These are phyloP conservation scores for Sesamia nonagrioides DNA, from an alignment of 1,140 invertebrate genomes.

Conservation along the genomic window DNA sequence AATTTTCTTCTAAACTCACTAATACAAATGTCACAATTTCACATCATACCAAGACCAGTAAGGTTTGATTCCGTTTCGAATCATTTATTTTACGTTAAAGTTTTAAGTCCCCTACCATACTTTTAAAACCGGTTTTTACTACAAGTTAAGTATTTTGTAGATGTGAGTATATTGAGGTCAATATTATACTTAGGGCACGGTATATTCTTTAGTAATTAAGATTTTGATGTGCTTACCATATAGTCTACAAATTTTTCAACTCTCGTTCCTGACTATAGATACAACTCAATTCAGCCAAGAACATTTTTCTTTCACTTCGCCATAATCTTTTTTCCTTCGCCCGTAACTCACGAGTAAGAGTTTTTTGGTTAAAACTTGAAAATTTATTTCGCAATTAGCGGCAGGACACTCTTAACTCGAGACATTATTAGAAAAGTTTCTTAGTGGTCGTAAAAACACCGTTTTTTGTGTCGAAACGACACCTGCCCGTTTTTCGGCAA, in stretches of 20 bases:
- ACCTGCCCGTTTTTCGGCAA: constrained; percentile 63
- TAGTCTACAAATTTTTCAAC: neutral
- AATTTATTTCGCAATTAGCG: constrained; percentile 84
- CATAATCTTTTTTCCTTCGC: constrained; percentile 56
- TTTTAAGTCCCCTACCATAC: neutral
- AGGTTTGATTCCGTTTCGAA: constrained; percentile 2
- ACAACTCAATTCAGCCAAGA: neutral
- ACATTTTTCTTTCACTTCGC: constrained; percentile 43
- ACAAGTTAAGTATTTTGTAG: neutral
- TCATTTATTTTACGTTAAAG: neutral
- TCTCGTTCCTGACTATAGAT: constrained; percentile 28
- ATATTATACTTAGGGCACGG: too few species aligned
- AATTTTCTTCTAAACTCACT: neutral
- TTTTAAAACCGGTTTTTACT: neutral
- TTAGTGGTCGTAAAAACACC: constrained; percentile 75
- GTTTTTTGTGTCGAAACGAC: constrained; percentile 64
- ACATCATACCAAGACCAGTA: neutral
- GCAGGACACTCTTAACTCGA: constrained; percentile 66
- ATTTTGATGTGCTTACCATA: too few species aligned
- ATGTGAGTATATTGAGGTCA: too few species aligned
- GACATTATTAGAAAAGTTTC: constrained; percentile 83
- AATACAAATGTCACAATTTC: neutral
- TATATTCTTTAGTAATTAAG: too few species aligned
- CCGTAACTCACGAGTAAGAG: constrained; percentile 66
- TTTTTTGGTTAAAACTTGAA: constrained; percentile 78